phyloP scores from a whole-genome alignment of 2,113 vertebrate genomes.

The Corydoras sp. region DNA sequence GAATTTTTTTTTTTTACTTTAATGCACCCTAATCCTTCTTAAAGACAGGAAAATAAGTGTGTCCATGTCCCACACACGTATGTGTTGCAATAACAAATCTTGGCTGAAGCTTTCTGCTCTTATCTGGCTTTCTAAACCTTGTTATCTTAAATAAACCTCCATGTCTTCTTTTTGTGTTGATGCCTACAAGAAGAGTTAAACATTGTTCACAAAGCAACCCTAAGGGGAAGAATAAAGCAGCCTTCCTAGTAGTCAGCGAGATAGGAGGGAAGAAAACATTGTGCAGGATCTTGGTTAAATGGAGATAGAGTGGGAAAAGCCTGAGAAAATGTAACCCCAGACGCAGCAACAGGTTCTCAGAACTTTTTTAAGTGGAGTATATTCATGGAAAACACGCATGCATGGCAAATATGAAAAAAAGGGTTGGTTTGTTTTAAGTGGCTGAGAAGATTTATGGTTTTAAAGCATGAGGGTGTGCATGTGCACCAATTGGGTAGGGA shows the following conservation, averaged over 20 bases:
- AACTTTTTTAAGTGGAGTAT: background rate
- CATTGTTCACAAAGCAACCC: background rate
- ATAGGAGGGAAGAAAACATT: background rate
- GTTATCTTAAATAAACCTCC: background rate
- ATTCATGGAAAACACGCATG: no score
- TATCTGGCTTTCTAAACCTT: background rate
- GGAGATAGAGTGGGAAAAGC: background rate
- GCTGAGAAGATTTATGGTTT: background rate
- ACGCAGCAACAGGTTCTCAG: background rate
- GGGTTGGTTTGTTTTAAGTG: background rate
- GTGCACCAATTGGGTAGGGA: background rate
- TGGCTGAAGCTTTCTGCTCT: background rate
- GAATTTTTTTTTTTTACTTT: no score
- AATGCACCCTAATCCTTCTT: background rate
- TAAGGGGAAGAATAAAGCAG: background rate
- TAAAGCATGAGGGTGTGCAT: background rate
- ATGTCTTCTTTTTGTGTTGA: background rate
- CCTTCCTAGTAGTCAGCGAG: background rate
- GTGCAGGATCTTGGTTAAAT: background rate
- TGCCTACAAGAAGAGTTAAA: background rate
- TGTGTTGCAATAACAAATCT: background rate
- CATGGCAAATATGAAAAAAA: background rate
- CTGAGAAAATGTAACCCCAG: background rate
- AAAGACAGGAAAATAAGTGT: background rate
- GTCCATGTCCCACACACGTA: background rate